phyloP scores from a whole-genome alignment of 2,888 invertebrate genomes.

The Brachypterus glaber region DNA sequence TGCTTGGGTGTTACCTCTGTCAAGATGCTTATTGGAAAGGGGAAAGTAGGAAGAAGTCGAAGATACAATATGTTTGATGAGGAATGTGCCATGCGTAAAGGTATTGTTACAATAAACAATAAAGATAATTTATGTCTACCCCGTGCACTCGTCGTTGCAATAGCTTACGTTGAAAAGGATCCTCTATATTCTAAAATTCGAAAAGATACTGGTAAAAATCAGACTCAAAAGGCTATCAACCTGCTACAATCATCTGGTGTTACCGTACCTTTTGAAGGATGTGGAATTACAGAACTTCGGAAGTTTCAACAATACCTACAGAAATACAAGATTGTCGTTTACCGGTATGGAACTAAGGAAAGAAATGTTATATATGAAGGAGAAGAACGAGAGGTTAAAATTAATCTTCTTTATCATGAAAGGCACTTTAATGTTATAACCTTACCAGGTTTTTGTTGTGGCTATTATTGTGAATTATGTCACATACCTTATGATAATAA shows the following conservation, averaged over 20 bases:
- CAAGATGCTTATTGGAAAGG: slow-evolving; percentile 6
- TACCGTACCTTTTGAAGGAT: slow-evolving; percentile 7
- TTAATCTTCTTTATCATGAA: slow-evolving; percentile 15
- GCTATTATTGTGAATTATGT: slow-evolving; percentile 24
- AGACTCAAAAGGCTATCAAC: slow-evolving; percentile 4
- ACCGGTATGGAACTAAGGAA: slow-evolving; percentile 8
- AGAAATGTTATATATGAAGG: slow-evolving; percentile 7
- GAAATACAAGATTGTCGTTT: slow-evolving; percentile 17
- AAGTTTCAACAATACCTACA: slow-evolving; percentile 8
- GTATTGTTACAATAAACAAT: slow-evolving; percentile 2
- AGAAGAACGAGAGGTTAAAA: not conserved
- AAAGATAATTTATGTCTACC: too few species aligned
- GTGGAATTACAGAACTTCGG: too few species aligned
- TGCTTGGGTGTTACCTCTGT: too few species aligned
- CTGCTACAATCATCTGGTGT: not conserved
- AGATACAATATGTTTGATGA: too few species aligned
- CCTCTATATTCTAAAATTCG: too few species aligned
- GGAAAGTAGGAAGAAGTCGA: slow-evolving; percentile 11
- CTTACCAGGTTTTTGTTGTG: slow-evolving; percentile 20
- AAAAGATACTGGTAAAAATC: too few species aligned
- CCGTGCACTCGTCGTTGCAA: too few species aligned
- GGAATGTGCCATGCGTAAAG: slow-evolving; percentile 9
- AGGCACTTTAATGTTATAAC: too few species aligned
- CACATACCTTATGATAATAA: too few species aligned
- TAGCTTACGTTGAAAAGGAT: too few species aligned